Base-by-base conservation (phyloP, 2,888 invertebrate species). In the Dolichomitus sp. region DNA sequence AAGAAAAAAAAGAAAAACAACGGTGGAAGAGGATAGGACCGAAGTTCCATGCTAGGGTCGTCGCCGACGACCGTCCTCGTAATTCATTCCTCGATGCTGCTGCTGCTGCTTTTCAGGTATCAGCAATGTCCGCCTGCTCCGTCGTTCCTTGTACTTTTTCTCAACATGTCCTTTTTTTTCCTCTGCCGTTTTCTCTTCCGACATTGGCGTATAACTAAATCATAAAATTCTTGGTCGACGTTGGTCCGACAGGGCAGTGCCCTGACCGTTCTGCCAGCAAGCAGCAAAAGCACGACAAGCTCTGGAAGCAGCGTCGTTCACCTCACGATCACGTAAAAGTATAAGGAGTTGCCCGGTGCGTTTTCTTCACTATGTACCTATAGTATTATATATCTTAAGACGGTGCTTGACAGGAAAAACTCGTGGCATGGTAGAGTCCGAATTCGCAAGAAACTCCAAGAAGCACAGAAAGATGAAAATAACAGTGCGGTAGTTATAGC, bases 81-180 rank as follows among this genome's bases (percentile, higher is more conserved):
- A 83, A 83, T 76, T 83, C 80, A 83, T 83, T 42, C 76, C 68
- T 83, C 23, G 75, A 57, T 63, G 66, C 59, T 59, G 42, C 57
- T 59, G 59, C 69, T 61, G 76, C 72, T 83, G 66, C 72, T 83
- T 83, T 83, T 77, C 76, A 57, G 76, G 73, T 80, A 80, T 83
- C 76, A 83, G 76, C 83, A 73, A 76, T 76, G 76, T 76, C 76
- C 68, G 68, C 48, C 45, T 45, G 63, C 52, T 57, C 52, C 68
- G 70, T 57, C 63, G 66, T 80, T 73, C 40, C 61, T 33, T 72
- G 37, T 66, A 66, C 61, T 50, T 70, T 65, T 73, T 19, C 74
- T 19, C n/a, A 17, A 33, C 66, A 37, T 40, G 42, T 40, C 54
- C 40, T 17, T 54, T 45, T 63, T 68, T 66, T 65, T 7, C 19